phyloP scores from a whole-genome alignment of 2,888 invertebrate species.

The Ophion obscuratus region DNA sequence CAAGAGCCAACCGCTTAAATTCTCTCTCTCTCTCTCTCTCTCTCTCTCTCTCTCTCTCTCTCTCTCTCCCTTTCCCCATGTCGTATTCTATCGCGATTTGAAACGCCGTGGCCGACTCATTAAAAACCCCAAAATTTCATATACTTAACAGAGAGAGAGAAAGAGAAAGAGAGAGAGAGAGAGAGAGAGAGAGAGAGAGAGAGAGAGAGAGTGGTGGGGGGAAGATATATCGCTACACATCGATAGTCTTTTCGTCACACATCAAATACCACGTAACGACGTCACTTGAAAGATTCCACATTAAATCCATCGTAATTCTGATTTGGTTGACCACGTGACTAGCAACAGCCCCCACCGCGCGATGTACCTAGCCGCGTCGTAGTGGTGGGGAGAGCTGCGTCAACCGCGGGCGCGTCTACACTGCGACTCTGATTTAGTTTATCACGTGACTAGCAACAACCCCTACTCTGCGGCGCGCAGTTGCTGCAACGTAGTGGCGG shows the following conservation, averaged over 20 bases:
- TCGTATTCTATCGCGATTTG: constrained; percentile 20
- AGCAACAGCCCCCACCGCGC: no score
- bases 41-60: background rate
- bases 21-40: background rate
- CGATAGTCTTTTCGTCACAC: background rate
- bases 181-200: constrained; percentile 58
- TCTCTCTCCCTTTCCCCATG: background rate
- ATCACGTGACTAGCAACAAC: background rate
- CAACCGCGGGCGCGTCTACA: no score
- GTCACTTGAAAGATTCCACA: background rate
- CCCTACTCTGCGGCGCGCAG: background rate
- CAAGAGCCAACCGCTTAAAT: constrained; percentile 3
- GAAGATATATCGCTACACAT: background rate
- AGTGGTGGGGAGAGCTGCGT: no score
- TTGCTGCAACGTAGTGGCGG: constrained; percentile 5
- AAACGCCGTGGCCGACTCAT: background rate
- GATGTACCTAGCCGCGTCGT: no score
- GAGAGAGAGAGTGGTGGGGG: background rate
- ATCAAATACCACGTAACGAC: background rate
- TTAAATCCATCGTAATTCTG: background rate
- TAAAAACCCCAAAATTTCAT: constrained; percentile 19
- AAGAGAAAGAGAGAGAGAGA: constrained; percentile 66
- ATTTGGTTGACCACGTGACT: background rate
- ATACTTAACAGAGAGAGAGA: constrained; percentile 65
- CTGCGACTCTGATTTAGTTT: no score